Base-by-base conservation (phyloP, 2,888 invertebrate genomes). In the Dolichomitus sp. region DNA sequence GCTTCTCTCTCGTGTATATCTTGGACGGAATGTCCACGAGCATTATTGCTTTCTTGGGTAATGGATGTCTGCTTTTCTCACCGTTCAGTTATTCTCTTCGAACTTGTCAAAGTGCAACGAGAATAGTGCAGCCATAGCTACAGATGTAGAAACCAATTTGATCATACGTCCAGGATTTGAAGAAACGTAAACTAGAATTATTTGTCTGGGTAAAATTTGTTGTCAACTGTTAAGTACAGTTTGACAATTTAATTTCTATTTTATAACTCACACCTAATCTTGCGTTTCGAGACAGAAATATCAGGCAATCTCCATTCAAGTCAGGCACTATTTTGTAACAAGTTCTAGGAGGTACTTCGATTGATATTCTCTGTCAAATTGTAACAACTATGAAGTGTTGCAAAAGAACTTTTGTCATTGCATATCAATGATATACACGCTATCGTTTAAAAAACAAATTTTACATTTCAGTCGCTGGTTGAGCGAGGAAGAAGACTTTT, bases 21-120 rank as follows among this genome's bases (percentile, higher is more conserved):
- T 79, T 45, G 72, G 40, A 76, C 76, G 80, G 84, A 84, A 85
- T 84, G 80, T 83, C 78, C 78, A 59, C 84, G 77, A 80, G 82
- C 84, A 86, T 87, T 87, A 87, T 87, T 87, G 86, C 87, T 85
- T 87, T 87, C 83, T 79, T 69, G 84, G 82, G 83, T 78, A 84
- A 82, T 83, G 83, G 82, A 86, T 87, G 86, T 84, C 81, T 84
- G 74, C 72, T 61, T 68, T 68, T 72, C 80, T 80, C 72, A 68
- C 52, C 61, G 79, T 72, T 75, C 75, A 54, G 61, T 70, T 52
- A 48, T 68, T 83, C 59, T 61, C 45, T 33, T 42, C 37, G 66
- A 61, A 66, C 59, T 45, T 54, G 72, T 65, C 57, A 48, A 54
- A 68, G 54, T 73, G 63, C 72, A 80, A 61, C 37, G 80, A 66